phyloP scores from a whole-genome alignment of 1,140 invertebrate species.

The Drosophila tsacasi region DNA sequence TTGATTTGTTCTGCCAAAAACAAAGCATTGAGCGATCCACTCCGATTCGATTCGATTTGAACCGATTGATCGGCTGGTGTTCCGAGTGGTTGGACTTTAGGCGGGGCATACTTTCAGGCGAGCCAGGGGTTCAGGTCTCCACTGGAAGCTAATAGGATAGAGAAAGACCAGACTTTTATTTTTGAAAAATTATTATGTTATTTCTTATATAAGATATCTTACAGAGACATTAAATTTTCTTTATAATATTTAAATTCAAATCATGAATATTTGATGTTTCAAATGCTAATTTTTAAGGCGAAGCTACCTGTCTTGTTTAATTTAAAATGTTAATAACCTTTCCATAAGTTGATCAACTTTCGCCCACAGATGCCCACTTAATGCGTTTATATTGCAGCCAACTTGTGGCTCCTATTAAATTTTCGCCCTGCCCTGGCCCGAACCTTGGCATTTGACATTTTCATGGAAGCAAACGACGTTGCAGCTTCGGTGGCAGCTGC shows the following conservation, averaged over 20 bases:
- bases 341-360: conserved; percentile 12
- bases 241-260: not conserved
- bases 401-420: conserved; percentile 33
- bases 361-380: not conserved
- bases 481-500: conserved; percentile 32
- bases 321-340: not conserved
- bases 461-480: conserved; percentile 13
- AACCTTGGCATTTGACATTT: conserved; percentile 81
- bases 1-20: conserved; percentile 43
- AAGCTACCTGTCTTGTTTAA: too few species aligned
- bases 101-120: conserved; percentile 51
- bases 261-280: not conserved
- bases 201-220: not conserved
- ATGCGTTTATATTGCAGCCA: conserved; percentile 27
- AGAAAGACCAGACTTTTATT: not conserved
- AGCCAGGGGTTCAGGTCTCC: not conserved
- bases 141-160: not conserved
- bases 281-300: not conserved
- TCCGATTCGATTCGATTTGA: conserved; percentile 18
- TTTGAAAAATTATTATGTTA: not conserved
- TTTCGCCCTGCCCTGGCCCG: conserved; percentile 15
- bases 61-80: conserved; percentile 18
- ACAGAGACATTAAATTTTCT: not conserved
- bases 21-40: conserved; percentile 9
- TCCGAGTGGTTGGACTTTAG: not conserved